Conservation (phyloP, 2,888 invertebrate genomes). For the Patella pellucida region DNA sequence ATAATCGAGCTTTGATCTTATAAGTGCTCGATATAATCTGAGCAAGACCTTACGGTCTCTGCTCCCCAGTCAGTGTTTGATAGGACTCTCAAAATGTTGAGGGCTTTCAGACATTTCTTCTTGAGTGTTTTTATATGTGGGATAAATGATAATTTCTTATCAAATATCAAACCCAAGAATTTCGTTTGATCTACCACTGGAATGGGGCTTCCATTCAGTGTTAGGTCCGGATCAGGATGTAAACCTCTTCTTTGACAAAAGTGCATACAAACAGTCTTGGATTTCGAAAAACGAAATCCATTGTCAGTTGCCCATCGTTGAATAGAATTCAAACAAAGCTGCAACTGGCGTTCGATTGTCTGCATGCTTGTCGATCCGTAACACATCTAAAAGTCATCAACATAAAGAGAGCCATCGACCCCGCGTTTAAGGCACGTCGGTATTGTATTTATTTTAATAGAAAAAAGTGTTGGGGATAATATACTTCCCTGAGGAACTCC, state of each 20-base stretch:
- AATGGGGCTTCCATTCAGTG: constrained; percentile 17
- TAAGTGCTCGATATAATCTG: constrained; percentile 21
- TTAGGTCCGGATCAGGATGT: constrained; percentile 25
- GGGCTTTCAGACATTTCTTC: constrained; percentile 30
- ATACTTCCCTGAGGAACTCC: constrained; percentile 25
- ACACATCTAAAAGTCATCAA: constrained; percentile 21
- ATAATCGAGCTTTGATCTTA: constrained; percentile 37
- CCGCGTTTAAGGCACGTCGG: not conserved
- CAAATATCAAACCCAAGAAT: constrained; percentile 36
- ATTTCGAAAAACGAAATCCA: constrained; percentile 32
- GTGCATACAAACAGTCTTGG: constrained; percentile 33
- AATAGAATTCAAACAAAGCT: constrained; percentile 4
- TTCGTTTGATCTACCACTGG: constrained; percentile 26
- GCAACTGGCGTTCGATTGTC: constrained; percentile 18
- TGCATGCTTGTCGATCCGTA: constrained; percentile 9
- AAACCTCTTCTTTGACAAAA: constrained; percentile 23
- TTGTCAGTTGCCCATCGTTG: constrained; percentile 24
- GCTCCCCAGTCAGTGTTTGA: constrained; percentile 30
- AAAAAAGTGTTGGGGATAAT: constrained; percentile 17
- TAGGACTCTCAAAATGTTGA: constrained; percentile 32
- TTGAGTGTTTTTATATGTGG: constrained; percentile 29
- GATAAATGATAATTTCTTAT: constrained; percentile 30
- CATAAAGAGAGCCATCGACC: constrained; percentile 20
- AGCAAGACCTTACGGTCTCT: constrained; percentile 26
- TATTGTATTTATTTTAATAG: constrained; percentile 13